A percentile compares a stretch with the other conserved stretches of the same genome.
These are phyloP conservation scores for Ferdinandea cuprea DNA, from an alignment of 2,888 invertebrate genomes.

Conservation along the genomic window DNA sequence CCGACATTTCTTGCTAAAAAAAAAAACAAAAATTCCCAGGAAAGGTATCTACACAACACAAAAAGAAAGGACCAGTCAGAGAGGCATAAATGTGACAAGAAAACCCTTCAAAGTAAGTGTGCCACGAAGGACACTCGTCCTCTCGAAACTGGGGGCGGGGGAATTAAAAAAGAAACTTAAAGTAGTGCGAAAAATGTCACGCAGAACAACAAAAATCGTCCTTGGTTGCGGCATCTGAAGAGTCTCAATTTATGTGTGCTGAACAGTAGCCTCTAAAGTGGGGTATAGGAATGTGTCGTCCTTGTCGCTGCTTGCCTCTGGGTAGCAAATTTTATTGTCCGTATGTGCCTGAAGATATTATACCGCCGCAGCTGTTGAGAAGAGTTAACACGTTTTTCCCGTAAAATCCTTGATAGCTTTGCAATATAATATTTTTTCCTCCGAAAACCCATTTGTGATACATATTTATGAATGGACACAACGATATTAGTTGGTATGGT, in stretches of 20 bases:
- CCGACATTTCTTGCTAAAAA: conserved; percentile 4
- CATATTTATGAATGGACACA: conserved; percentile 28
- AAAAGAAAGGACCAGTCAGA: too few relatives aligned
- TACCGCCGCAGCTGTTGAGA: conserved; percentile 21
- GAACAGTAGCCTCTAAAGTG: conserved; percentile 6
- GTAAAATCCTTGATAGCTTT: conserved; percentile 44
- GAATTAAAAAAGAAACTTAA: neutral
- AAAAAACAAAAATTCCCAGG: neutral
- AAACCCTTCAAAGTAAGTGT: neutral
- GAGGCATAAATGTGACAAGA: neutral
- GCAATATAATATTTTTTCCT: conserved; percentile 3
- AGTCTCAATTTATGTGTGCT: conserved; percentile 36
- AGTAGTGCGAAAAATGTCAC: conserved; percentile 4
- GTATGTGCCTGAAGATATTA: conserved; percentile 24
- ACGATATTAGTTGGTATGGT: neutral
- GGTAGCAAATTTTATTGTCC: conserved; percentile 39
- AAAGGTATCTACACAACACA: neutral
- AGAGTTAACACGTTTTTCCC: conserved; percentile 45
- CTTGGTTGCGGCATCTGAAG: neutral
- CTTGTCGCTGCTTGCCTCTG: conserved; percentile 6
- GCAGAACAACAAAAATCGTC: conserved; percentile 2
- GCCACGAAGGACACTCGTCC: neutral
- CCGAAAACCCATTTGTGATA: conserved; percentile 12
- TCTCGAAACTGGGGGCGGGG: neutral
- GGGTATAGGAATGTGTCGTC: neutral